Conservation (phyloP, 2,797 vertebrate species). For the Nannoperca obscura region DNA sequence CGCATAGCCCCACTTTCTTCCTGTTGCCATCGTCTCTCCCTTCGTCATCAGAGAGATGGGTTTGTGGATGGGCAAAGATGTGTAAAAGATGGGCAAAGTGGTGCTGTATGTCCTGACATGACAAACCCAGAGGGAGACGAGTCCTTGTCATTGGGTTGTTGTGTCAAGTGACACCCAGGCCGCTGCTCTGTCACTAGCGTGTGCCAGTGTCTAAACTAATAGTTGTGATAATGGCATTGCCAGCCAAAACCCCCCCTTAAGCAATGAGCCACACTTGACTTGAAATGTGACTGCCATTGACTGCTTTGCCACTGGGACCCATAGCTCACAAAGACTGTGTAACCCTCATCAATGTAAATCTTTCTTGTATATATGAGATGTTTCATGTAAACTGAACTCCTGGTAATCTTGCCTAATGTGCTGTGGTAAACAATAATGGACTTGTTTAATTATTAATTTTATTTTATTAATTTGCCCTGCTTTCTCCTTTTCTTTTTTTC, state of each 20-base stretch:
- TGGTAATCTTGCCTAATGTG: constrained; percentile 90
- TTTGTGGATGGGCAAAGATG: constrained; percentile 42
- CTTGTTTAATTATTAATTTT: constrained; percentile 76
- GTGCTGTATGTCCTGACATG: constrained; percentile 72
- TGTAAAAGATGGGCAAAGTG: constrained; percentile 52
- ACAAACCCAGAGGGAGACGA: constrained; percentile 71
- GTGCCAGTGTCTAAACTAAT: constrained; percentile 79
- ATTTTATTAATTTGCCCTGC: constrained; percentile 67
- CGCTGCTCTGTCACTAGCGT: constrained; percentile 70
- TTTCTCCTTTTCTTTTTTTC: constrained; percentile 50
- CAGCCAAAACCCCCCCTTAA: constrained; percentile 62
- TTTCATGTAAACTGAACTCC: constrained; percentile 88
- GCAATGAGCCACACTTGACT: constrained; percentile 75
- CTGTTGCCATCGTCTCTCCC: constrained; percentile 40
- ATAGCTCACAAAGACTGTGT: constrained; percentile 79
- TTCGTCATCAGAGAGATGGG: constrained; percentile 50
- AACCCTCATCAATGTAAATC: constrained; percentile 83
- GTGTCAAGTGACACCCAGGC: constrained; percentile 71
- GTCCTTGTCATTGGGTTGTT: constrained; percentile 74
- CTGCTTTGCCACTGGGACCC: constrained; percentile 71
- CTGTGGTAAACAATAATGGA: constrained; percentile 87
- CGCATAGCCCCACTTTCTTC: constrained; percentile 47
- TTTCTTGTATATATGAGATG: constrained; percentile 87
- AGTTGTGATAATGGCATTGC: constrained; percentile 77
- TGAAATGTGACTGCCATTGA: constrained; percentile 81